Percentiles rank a stretch among this genome's conserved stretches.
phyloP scores from a whole-genome alignment of 64 coral and sea anemone genomes.

The Pachyseris speciosa region DNA sequence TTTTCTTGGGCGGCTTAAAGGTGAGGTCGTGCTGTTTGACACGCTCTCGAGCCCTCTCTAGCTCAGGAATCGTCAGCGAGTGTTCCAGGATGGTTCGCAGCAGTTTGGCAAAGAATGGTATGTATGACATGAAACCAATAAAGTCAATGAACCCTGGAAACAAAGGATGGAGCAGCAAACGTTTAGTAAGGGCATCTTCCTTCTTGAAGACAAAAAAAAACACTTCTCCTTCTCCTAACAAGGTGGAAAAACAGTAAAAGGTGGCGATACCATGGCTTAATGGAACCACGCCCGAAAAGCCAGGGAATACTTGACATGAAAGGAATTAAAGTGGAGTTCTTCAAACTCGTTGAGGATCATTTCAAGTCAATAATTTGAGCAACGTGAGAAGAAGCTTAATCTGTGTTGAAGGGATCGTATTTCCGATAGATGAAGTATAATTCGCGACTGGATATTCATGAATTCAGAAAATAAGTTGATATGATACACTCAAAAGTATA shows the following conservation, averaged over 20 bases:
- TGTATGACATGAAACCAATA: constrained; percentile 90
- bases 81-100: constrained; percentile 72
- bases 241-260: too few relatives aligned
- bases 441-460: too few relatives aligned
- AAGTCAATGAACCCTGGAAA: constrained; percentile 88
- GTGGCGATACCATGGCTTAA: too few relatives aligned
- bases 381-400: too few relatives aligned
- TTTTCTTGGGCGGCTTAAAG: constrained; percentile 70
- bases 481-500: neutral
- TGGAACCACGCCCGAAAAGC: too few relatives aligned
- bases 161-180: neutral
- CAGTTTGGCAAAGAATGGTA: constrained; percentile 92
- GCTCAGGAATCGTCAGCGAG: constrained; percentile 76
- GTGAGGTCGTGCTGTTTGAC: constrained; percentile 79
- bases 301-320: too few relatives aligned
- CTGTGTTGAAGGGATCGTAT: too few relatives aligned
- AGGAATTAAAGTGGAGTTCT: too few relatives aligned
- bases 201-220: too few relatives aligned
- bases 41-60: constrained; percentile 85
- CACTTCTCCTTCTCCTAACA: neutral
- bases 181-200: neutral
- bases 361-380: too few relatives aligned
- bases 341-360: too few relatives aligned
- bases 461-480: neutral
- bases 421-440: too few relatives aligned